Evolutionary conservation across 2,113 vertebrate genomes (phyloP).

Genomic region (Chloebia gouldiae): DNA sequence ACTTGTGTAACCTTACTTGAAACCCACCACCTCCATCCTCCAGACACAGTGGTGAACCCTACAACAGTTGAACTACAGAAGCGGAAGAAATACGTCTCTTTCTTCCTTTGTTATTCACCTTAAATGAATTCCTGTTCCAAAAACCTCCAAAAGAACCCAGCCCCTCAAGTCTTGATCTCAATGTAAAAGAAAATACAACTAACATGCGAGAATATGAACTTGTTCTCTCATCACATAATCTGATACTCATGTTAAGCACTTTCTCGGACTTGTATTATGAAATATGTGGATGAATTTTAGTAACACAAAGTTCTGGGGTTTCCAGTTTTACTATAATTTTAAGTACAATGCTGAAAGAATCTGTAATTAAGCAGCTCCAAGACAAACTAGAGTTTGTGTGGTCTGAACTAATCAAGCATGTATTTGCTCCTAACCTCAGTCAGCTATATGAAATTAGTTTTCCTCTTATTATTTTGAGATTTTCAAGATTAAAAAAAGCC

Average conservation of each 20-base stretch:
- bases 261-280: background rate
- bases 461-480: background rate
- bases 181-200: background rate
- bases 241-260: background rate
- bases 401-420: background rate
- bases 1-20: background rate
- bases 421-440: background rate
- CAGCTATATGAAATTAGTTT: background rate
- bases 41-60: background rate
- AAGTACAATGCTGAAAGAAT: background rate
- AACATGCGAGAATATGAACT: background rate
- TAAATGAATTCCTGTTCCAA: background rate
- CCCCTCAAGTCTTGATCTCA: background rate
- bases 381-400: slow-evolving; percentile 16
- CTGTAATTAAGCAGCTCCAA: background rate
- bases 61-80: background rate
- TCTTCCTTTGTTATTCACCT: background rate
- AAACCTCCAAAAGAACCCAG: background rate
- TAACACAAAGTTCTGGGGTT: background rate
- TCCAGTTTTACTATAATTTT: background rate
- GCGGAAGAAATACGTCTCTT: background rate
- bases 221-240: background rate
- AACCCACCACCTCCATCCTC: background rate
- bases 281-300: background rate
- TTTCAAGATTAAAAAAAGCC: background rate